These are phyloP conservation scores for Lepidocolaptes lacrymiger DNA, from an alignment of 2,797 vertebrate species.

Conservation along the genomic window DNA sequence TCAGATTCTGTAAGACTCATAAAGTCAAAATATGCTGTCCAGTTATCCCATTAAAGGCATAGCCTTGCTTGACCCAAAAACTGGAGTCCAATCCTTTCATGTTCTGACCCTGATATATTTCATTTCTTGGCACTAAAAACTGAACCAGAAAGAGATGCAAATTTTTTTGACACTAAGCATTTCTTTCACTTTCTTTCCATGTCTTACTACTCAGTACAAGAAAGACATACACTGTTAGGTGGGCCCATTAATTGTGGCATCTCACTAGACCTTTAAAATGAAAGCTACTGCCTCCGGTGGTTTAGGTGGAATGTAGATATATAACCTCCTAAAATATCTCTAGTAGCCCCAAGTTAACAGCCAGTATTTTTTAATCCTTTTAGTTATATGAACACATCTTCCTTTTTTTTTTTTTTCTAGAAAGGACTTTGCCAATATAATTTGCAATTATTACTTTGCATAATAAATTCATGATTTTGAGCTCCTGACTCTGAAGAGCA, in stretches of 20 bases:
- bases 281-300: slow-evolving; percentile 47
- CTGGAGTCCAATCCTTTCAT: not conserved
- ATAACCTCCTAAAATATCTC: slow-evolving; percentile 47
- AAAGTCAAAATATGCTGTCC: not conserved
- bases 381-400: slow-evolving; percentile 47
- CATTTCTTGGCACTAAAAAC: slow-evolving; percentile 3
- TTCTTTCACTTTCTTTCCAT: slow-evolving; percentile 17
- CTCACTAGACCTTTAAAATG: slow-evolving; percentile 53
- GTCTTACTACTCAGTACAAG: slow-evolving; percentile 21
- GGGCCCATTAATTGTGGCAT: slow-evolving; percentile 39
- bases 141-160: slow-evolving; percentile 28
- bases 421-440: slow-evolving; percentile 53
- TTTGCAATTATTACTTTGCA: slow-evolving; percentile 66
- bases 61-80: not conserved
- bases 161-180: not conserved
- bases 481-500: slow-evolving; percentile 45
- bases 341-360: slow-evolving; percentile 44
- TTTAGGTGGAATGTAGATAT: slow-evolving; percentile 49
- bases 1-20: not conserved
- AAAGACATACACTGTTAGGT: slow-evolving; percentile 21
- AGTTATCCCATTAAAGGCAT: not conserved
- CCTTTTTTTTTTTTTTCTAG: slow-evolving; percentile 27
- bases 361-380: slow-evolving; percentile 63
- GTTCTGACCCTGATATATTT: not conserved
- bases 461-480: slow-evolving; percentile 63